Evolutionary conservation across 2,113 vertebrate genomes (phyloP), one percentile per base, ranked within the genome.

Genomic region (Aix galericulata): DNA sequence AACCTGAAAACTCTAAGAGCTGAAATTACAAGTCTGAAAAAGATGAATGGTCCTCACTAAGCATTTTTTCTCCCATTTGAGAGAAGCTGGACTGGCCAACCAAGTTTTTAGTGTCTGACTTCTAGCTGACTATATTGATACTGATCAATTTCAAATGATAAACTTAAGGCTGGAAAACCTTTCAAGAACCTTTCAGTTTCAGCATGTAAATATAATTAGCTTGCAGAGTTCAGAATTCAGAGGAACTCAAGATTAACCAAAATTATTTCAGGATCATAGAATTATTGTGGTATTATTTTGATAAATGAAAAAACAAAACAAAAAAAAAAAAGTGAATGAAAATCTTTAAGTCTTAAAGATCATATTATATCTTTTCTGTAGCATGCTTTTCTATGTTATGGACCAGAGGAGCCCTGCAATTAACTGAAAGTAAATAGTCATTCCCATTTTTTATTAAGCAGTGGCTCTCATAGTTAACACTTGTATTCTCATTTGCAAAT

Each of bases 281-380:
- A 62, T 67, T 53, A 29, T 34, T 79, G 7, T 68, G 26, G 3
- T 27, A 53, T 81, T 64, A 6, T 76, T 72, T 93, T 73, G 29
- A 64, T 22, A 85, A 44, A 58, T 31, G 7, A 93, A 53, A 26
- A 85, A 73, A 95, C 93, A 91, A 53, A 26, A 84, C 69, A 94
- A 93, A 91, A 53, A 94, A 93, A 53, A 26, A 85, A 73, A 95
- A 94, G 25, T 46, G 13, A 50, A 79, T 68, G 6, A 82, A 75
- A 85, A 73, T 56, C 48, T 91, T 72, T 6, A 55, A 77, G 66
- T 87, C 40, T 83, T 83, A 64, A 77, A 88, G 46, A 73, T 64
- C 16, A 91, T 64, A 76, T 26, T 1, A 23, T 27, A 25, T 2
- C 3, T 76, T 82, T 76, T 74, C 32, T 68, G 38, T 88, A 55